Percentiles rank a stretch among this genome's conserved stretches.
Evolutionary conservation across 2,113 vertebrate genomes (phyloP).

Genomic region (Menura novaehollandiae): DNA sequence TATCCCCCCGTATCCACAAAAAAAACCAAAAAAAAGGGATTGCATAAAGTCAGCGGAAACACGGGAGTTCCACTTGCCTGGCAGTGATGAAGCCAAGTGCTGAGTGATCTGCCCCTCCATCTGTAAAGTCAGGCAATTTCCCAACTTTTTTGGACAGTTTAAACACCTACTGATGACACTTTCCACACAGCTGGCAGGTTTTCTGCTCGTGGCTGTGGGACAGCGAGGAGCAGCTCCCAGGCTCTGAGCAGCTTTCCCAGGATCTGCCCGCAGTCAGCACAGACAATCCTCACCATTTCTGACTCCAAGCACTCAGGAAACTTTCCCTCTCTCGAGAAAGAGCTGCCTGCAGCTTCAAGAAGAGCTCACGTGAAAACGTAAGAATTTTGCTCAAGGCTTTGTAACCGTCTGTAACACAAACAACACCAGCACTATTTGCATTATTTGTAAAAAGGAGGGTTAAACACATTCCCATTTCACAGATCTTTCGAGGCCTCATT

Average conservation of each 20-base stretch:
- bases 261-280: neutral
- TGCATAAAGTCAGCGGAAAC: neutral
- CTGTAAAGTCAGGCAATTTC: neutral
- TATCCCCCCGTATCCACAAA: neutral
- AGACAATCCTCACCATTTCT: neutral
- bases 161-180: accelerated
- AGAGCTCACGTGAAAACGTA: neutral
- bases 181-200: accelerated
- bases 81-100: neutral
- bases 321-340: neutral
- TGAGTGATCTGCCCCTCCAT: neutral
- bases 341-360: neutral
- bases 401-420: neutral
- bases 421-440: neutral
- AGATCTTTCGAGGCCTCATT: neutral
- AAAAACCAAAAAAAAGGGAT: neutral
- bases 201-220: accelerated
- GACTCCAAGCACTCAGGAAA: accelerated
- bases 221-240: neutral
- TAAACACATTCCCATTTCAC: neutral
- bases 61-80: neutral
- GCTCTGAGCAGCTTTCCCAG: neutral
- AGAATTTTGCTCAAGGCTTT: neutral
- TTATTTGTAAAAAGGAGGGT: neutral
- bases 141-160: neutral